Base-by-base conservation (phyloP, 2,113 vertebrate genomes). In the Gopherus flavomarginatus region DNA sequence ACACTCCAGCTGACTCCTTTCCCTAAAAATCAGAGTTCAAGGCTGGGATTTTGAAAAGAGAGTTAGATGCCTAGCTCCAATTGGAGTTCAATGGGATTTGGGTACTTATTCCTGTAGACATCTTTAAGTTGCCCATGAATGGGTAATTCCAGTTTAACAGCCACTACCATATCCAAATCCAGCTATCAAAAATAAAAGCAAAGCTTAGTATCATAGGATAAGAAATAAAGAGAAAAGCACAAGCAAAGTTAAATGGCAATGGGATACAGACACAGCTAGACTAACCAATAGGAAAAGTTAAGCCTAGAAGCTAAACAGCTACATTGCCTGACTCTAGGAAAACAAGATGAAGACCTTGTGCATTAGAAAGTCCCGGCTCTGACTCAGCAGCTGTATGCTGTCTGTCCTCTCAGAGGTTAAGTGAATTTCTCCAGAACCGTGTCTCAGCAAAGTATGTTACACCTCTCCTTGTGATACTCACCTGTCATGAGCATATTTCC, bases 261-360 rank as follows among this genome's bases (percentile, higher is more conserved):
- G 92, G 87, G 82, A 77, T 83, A 89, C 88, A 95, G 94, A 91
- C 83, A 27, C 56, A 47, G 6, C 53, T 90, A 54, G 1, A 27
- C 35, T 72, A 75, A 24, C 22, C 42, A 44, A 5, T 7, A 27
- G 24, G 22, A 77, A 50, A 50, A 50, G 50, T 50, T 50, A 50
- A 50, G 50, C 50, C 50, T 50, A 50, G 50, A 50, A 50, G 50
- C 50, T 50, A 50, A 50, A 50, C 50, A 50, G 50, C 50, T 50
- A 50, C 13, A 16, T 50, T 50, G 0, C 17, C 14, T 26, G 27
- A n/a, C 47, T 57, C 80, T 84, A 86, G 79, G 89, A 95, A 94
- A 93, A 47, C n/a, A 42, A 90, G 92, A 92, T 92, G 79, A 97
- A 87, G 94, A 83, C 94, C 95, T 97, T 97, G 97, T 89, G 53